phyloP scores from a whole-genome alignment of 2,888 invertebrate genomes.

The Dolichopus griseipennis region DNA sequence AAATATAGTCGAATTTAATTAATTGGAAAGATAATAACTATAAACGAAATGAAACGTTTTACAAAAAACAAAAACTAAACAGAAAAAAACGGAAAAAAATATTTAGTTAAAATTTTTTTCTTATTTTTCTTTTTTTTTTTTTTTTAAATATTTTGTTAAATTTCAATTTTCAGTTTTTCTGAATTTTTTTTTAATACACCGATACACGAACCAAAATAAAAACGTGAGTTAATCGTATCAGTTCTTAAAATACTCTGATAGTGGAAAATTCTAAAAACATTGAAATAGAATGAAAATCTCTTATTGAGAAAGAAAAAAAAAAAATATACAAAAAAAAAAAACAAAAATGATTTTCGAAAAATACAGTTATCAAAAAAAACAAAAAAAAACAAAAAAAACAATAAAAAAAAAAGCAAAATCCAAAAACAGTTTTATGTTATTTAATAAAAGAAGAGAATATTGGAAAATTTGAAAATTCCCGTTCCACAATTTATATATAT shows the following conservation, averaged over 20 bases:
- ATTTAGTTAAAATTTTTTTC: background rate
- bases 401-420: too few species aligned
- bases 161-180: background rate
- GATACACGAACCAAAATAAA: background rate
- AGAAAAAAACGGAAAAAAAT: background rate
- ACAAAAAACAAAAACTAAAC: too few species aligned
- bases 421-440: background rate
- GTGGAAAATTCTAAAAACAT: too few species aligned
- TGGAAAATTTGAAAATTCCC: background rate
- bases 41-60: too few species aligned
- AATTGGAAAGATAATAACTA: too few species aligned
- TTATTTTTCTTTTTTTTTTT: background rate
- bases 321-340: background rate
- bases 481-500: background rate
- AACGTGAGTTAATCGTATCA: background rate
- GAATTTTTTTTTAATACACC: background rate
- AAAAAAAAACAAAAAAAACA: background rate
- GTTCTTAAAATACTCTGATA: background rate
- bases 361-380: too few species aligned
- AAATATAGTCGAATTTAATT: too few species aligned
- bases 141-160: background rate
- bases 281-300: too few species aligned
- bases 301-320: too few species aligned
- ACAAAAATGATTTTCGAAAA: background rate
- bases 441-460: background rate